phyloP scores from a whole-genome alignment of 2,888 invertebrate genomes.

The Metellina segmentata region DNA sequence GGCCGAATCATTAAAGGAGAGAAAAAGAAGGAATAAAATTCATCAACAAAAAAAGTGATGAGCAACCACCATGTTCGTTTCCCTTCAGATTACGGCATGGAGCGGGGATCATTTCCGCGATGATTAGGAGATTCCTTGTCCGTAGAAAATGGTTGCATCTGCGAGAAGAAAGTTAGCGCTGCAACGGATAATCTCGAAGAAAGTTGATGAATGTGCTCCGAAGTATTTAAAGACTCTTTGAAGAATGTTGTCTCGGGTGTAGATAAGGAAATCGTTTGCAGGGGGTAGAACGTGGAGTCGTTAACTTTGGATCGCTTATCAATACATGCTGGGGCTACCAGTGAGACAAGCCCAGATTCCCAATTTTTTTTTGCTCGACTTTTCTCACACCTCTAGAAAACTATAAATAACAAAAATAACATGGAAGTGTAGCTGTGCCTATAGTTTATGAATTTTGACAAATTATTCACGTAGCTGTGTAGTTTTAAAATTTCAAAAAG shows the following conservation, averaged over 20 bases:
- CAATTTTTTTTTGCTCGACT: no score
- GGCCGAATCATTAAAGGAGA: slow-evolving; percentile 15
- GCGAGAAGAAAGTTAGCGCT: background rate
- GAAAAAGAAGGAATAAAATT: slow-evolving; percentile 8
- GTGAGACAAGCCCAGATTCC: no score
- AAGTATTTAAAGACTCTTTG: background rate
- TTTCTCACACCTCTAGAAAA: no score
- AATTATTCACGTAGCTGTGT: no score
- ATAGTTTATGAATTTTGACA: no score
- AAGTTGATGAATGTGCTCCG: background rate
- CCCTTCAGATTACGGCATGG: background rate
- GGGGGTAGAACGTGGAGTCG: background rate
- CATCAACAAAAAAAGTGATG: background rate
- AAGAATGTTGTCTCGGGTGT: background rate
- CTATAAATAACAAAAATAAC: no score
- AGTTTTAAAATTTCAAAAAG: no score
- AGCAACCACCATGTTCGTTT: background rate
- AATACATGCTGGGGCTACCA: no score
- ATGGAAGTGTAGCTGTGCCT: no score
- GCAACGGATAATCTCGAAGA: background rate
- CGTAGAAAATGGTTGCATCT: background rate
- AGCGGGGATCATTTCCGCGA: slow-evolving; percentile 19
- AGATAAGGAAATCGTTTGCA: background rate
- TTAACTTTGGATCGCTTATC: background rate
- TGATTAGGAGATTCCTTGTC: background rate